Base-by-base conservation (phyloP, 2,888 invertebrate genomes). In the Drosophila meridiana region DNA sequence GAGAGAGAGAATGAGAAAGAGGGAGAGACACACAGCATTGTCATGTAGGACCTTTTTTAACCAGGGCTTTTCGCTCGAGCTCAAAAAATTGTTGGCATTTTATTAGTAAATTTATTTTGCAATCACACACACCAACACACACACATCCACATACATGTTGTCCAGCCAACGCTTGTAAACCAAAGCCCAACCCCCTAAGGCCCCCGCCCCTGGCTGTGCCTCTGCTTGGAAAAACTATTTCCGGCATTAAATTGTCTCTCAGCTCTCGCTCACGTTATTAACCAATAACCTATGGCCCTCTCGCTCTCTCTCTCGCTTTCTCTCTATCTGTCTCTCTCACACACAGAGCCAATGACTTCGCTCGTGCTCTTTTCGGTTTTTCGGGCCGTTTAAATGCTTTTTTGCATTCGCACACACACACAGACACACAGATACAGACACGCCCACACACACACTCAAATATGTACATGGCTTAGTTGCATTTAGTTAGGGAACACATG, bases 71-170 rank as follows among this genome's bases (percentile, higher is more conserved):
- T 32, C 13, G 30, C 11, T 20, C 9, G 32, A n/a, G 55, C 30
- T 48, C 30, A 28, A 52, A 78, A 75, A 69, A 80, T 78, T 76
- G 78, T 86, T 81, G 72, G 73, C 84, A 87, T 83, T 83, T 83
- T 83, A 87, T 87, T 83, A 87, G 78, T 83, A 68, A 73, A 83
- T 87, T 83, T 83, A 87, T 78, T 85, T 80, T 65, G 78, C 78
- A 73, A 53, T 76, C 73, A 69, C 65, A 75, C 59, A 69, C 55
- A 14, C 58, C 57, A 26, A 63, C 20, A 9, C 20, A 48, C 59
- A 13, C 28, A 30, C n/a, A 32, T 14, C 1, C 2, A 14, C 8
- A 0, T n/a, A 5, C 38, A 28, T 34, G 28, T n/a, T 47, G 47
- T 7, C 59, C 58, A 45, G 26, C 26, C 9, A n/a, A 8, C 11